A percentile compares a stretch with the other conserved stretches of the same genome.
These are phyloP conservation scores for Hucho hucho DNA, from an alignment of 2,113 vertebrate genomes.

Conservation along the genomic window DNA sequence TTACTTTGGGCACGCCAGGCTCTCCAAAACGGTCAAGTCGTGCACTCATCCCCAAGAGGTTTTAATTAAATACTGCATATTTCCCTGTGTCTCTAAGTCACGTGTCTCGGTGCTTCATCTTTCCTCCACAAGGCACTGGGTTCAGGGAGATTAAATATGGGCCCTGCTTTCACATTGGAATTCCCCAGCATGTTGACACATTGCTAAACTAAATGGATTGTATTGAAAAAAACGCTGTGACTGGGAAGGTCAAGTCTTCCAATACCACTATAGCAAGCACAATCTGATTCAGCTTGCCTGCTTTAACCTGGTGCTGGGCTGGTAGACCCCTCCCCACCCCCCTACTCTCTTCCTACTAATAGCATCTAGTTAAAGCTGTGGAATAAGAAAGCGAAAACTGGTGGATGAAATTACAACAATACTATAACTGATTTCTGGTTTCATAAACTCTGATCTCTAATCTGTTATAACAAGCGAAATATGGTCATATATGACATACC, in stretches of 20 bases:
- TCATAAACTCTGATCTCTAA: not conserved
- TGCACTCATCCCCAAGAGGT: no score
- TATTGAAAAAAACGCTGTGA: constrained; percentile 19
- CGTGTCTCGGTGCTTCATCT: not conserved
- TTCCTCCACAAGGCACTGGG: not conserved
- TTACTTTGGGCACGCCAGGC: no score
- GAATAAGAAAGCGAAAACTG: no score
- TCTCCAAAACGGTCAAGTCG: no score
- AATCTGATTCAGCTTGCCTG: constrained; percentile 21
- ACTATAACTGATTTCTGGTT: no score
- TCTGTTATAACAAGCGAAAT: not conserved
- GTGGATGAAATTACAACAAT: no score
- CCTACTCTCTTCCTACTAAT: not conserved
- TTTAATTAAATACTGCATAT: not conserved
- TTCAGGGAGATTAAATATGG: constrained; percentile 4
- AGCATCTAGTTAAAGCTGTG: not conserved
- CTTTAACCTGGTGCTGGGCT: constrained; percentile 9
- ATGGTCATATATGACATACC: not conserved
- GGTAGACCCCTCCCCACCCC: not conserved
- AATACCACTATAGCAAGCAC: constrained; percentile 37
- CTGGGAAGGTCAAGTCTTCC: constrained; percentile 36
- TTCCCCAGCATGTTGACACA: constrained; percentile 23
- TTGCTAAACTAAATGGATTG: constrained; percentile 32
- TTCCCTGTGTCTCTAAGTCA: constrained; percentile 1
- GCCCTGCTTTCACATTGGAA: constrained; percentile 1